Evolutionary conservation across 2,888 invertebrate species (phyloP).

Genomic region (Drosophila imparisetae): DNA sequence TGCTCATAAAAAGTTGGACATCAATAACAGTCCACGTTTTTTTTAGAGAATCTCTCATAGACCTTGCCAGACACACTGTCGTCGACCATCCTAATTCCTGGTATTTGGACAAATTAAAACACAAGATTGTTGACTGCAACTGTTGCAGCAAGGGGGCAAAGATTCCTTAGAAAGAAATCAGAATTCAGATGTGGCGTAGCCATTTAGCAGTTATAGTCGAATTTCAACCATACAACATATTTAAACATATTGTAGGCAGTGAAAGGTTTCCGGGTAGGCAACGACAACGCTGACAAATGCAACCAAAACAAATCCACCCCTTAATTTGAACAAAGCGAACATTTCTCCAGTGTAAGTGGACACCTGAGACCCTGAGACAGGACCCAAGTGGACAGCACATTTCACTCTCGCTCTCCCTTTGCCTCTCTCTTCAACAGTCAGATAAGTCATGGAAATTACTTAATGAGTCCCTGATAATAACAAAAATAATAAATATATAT

Average conservation of each 20-base stretch:
- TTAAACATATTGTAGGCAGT: constrained; percentile 48
- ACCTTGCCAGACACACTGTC: constrained; percentile 51
- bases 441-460: constrained; percentile 75
- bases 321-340: constrained; percentile 30
- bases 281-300: constrained; percentile 66
- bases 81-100: constrained; percentile 37
- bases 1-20: background rate
- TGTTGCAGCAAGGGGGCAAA: constrained; percentile 42
- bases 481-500: constrained; percentile 15
- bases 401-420: constrained; percentile 13
- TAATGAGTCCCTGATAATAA: constrained; percentile 75
- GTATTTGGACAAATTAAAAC: constrained; percentile 57
- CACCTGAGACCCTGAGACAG: constrained; percentile 63
- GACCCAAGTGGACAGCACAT: constrained; percentile 57
- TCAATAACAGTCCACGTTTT: background rate
- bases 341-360: constrained; percentile 60
- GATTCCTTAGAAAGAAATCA: constrained; percentile 53
- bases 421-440: constrained; percentile 15
- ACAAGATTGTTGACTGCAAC: constrained; percentile 53
- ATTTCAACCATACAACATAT: constrained; percentile 54
- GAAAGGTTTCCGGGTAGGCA: constrained; percentile 38
- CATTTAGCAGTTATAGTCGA: constrained; percentile 45
- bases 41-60: background rate
- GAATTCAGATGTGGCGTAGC: constrained; percentile 17
- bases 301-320: constrained; percentile 82